Percentiles rank a stretch among this genome's conserved stretches.
Evolutionary conservation across 2,797 vertebrate species (phyloP).

Genomic region (Hephaestus fuliginosus): DNA sequence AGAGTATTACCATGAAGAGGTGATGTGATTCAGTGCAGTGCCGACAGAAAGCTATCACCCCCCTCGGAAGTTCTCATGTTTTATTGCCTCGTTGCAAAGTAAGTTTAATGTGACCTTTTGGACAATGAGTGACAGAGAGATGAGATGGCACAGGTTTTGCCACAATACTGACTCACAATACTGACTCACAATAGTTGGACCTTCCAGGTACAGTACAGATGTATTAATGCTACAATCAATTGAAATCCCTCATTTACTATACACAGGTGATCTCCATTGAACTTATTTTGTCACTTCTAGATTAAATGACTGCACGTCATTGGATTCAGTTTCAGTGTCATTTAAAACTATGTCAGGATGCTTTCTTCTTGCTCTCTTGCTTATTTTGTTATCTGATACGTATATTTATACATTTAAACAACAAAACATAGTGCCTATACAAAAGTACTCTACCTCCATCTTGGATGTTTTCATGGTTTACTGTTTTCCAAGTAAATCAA

Average conservation of each 20-base stretch:
- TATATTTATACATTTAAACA: too few species aligned
- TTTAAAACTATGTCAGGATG: too few species aligned
- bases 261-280: background rate
- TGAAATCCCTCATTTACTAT: background rate
- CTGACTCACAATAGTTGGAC: background rate
- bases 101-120: background rate
- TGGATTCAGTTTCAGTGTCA: too few species aligned
- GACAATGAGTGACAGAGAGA: background rate
- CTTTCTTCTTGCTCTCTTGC: too few species aligned
- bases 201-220: background rate
- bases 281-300: background rate
- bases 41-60: background rate
- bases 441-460: too few species aligned
- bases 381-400: too few species aligned
- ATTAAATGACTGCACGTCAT: background rate
- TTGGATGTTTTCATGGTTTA: too few species aligned
- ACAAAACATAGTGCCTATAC: too few species aligned
- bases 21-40: background rate
- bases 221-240: background rate
- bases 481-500: too few species aligned
- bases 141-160: background rate
- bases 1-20: background rate
- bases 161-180: conserved; percentile 1
- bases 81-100: background rate
- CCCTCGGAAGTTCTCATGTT: background rate